Evolutionary conservation across 2,888 invertebrate species (phyloP), one percentile per base, ranked within the genome.

Genomic region (Acanthosepion esculentum): DNA sequence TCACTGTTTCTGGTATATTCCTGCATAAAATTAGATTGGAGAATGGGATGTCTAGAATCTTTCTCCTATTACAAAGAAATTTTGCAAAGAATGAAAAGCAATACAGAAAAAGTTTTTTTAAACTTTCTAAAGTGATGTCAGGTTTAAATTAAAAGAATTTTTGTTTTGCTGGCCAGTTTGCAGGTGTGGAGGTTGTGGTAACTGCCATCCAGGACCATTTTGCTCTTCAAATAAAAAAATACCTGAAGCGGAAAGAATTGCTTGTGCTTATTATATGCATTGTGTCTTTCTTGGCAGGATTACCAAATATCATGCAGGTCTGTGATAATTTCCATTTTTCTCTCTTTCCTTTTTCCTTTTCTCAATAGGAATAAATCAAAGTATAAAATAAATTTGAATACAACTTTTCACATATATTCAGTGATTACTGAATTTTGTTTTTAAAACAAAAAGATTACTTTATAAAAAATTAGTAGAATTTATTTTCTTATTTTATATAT

Each of bases 191-290:
- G 98, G 99, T 99, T 15, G 99, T 99, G 6, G 98, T 99, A 5
- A 99, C 99, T 6, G 99, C 99, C 15, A 98, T 99, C 96, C 99
- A 99, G 98, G 99, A 99, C 97, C 99, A 99, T 53, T 99, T 99
- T 97, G 98, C 99, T 0, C 98, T 98, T 95, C 98, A 98, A 98
- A 98, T 99, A 95, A 98, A 98, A 96, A 98, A 98, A 96, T 98
- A 98, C 96, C 98, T 99, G 94, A 98, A 98, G 96, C 98, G 98
- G 97, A 99, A 99, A 97, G 99, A 99, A 97, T 98, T 99, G 95
- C 97, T 99, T 95, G 99, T 99, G 64, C 98, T 99, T 91, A 98
- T 98, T 95, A 98, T 99, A 94, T 99, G 99, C 97, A 98, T 98
- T 33, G 98, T 99, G 94, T 99, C 99, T 94, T 98, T 99, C 97